A percentile compares a stretch with the other conserved stretches of the same genome.
These are phyloP conservation scores for Corapipo altera DNA, from an alignment of 2,113 vertebrate species.

Conservation along the genomic window DNA sequence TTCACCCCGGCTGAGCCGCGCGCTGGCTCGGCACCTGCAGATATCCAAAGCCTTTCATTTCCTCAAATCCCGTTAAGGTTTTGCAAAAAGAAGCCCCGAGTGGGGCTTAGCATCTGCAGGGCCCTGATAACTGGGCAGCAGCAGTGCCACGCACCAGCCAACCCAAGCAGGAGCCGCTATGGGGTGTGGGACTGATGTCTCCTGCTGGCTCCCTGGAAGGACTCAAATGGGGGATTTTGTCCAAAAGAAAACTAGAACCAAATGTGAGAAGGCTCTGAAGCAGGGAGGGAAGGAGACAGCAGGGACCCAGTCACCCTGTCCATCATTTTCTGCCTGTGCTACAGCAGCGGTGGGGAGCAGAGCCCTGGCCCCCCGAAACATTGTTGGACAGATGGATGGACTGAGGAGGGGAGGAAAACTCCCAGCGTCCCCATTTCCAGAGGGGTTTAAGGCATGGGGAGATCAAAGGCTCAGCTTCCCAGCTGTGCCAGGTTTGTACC, in stretches of 20 bases:
- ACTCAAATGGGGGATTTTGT: neutral
- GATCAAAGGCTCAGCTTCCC: slow-evolving; percentile 7
- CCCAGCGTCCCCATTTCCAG: rapidly evolving
- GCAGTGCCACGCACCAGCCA: neutral
- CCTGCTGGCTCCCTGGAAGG: neutral
- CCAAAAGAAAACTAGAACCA: neutral
- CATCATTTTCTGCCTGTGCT: neutral
- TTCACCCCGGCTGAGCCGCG: neutral
- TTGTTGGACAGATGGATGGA: neutral
- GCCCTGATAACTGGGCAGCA: neutral
- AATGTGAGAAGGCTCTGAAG: neutral
- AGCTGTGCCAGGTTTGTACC: neutral
- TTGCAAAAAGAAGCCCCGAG: slow-evolving; percentile 30
- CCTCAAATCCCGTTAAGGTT: slow-evolving; percentile 48
- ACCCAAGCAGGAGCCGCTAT: neutral
- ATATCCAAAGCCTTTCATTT: slow-evolving; percentile 29
- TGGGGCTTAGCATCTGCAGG: slow-evolving; percentile 44
- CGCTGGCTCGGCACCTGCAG: neutral
- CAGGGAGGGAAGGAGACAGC: neutral
- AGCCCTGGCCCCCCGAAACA: neutral
- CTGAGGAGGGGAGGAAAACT: neutral
- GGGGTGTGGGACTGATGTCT: neutral
- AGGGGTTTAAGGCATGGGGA: neutral
- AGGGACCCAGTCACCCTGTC: rapidly evolving
- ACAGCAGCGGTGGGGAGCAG: neutral